Conservation (phyloP, 1,140 invertebrate genomes). For the Drosophila eugracilis region DNA sequence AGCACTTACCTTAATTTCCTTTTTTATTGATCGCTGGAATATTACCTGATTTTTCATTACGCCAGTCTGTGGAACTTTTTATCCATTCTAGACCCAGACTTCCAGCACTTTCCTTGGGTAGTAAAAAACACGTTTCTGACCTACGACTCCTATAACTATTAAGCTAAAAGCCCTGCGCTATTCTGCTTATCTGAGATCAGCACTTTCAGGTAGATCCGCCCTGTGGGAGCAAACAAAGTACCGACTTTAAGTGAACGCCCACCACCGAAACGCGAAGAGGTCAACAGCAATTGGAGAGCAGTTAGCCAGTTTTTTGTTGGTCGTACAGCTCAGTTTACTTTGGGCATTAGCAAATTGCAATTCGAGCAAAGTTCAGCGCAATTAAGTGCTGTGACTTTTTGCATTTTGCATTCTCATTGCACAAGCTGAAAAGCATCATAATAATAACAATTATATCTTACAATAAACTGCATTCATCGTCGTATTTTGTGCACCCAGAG, state of each 20-base stretch:
- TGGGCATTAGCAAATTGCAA: constrained; percentile 28
- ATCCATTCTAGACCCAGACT: neutral
- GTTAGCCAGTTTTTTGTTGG: constrained; percentile 20
- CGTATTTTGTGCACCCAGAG: constrained; percentile 66
- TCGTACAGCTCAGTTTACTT: no score
- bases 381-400: constrained; percentile 69
- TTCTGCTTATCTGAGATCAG: constrained; percentile 24
- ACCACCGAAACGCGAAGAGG: constrained; percentile 57
- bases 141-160: constrained; percentile 17
- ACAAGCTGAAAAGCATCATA: constrained; percentile 40
- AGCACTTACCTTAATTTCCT: constrained; percentile 25
- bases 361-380: constrained; percentile 74
- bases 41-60: neutral
- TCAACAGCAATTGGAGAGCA: constrained; percentile 41
- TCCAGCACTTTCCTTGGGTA: neutral
- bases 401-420: constrained; percentile 39
- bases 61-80: neutral
- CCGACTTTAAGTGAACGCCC: neutral
- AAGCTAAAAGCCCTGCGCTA: constrained; percentile 6
- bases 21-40: constrained; percentile 22
- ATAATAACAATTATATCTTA: constrained; percentile 57
- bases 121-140: constrained; percentile 17
- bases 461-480: constrained; percentile 69
- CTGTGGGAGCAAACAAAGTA: constrained; percentile 3
- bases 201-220: neutral